Conservation (phyloP, 2,113 vertebrate genomes). For the Abramis brama region DNA sequence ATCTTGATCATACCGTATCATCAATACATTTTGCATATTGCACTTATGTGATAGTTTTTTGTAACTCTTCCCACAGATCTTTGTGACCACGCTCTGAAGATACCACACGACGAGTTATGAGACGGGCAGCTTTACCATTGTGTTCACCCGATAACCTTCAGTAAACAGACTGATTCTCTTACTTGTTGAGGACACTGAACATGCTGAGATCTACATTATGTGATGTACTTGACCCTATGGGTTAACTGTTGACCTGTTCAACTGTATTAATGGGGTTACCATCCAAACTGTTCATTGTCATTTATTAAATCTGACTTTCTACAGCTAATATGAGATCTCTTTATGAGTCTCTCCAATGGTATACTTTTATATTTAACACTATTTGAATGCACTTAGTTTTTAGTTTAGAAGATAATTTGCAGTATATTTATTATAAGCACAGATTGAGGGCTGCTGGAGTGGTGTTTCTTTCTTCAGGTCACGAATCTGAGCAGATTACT, state of each 20-base stretch:
- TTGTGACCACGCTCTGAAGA: slow-evolving; percentile 91
- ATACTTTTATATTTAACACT: slow-evolving; percentile 5
- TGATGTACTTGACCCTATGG: slow-evolving; percentile 28
- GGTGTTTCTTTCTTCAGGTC: neutral
- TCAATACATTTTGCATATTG: neutral
- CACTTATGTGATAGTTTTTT: neutral
- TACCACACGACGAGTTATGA: slow-evolving; percentile 86
- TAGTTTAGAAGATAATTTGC: neutral
- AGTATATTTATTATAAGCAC: neutral
- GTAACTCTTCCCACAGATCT: slow-evolving; percentile 78
- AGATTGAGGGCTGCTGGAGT: neutral
- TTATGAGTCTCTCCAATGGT: neutral
- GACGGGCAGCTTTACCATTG: neutral
- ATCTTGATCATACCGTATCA: neutral
- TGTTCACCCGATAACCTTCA: neutral
- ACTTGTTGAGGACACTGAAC: neutral
- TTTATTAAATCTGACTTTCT: neutral
- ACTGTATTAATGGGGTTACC: neutral
- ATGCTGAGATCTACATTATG: neutral
- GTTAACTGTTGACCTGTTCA: slow-evolving; percentile 8
- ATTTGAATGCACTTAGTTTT: neutral
- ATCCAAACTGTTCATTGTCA: neutral
- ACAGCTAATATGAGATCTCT: slow-evolving; percentile 3
- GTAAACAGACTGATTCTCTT: neutral
- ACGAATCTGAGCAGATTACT: neutral